phyloP scores from a whole-genome alignment of 2,888 invertebrate genomes.

The Drosophila greeni region DNA sequence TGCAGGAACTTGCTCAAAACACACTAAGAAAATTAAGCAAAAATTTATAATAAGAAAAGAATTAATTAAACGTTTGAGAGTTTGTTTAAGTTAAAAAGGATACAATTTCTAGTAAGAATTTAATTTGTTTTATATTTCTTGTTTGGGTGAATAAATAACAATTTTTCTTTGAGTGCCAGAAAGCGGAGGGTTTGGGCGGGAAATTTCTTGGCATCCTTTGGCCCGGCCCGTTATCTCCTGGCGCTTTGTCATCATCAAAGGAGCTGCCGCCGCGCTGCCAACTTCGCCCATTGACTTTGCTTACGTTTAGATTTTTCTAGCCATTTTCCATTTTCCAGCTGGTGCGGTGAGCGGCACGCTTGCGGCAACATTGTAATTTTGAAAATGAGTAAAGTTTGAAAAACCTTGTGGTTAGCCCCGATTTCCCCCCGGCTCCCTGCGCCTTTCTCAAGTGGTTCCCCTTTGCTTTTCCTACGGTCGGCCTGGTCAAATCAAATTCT shows the following conservation, averaged over 20 bases:
- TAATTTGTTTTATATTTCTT: not conserved
- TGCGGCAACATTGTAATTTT: slow-evolving; percentile 76
- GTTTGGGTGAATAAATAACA: too few species aligned
- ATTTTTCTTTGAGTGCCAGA: slow-evolving; percentile 9
- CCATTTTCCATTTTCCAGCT: slow-evolving; percentile 43
- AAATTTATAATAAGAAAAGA: not conserved
- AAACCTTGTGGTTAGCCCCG: slow-evolving; percentile 63
- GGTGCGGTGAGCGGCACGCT: slow-evolving; percentile 63
- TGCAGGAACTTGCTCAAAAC: slow-evolving; percentile 24
- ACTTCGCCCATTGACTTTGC: slow-evolving; percentile 76
- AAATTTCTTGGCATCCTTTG: slow-evolving; percentile 47
- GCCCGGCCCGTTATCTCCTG: slow-evolving; percentile 10
- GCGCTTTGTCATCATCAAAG: too few species aligned
- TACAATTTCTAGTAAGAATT: not conserved
- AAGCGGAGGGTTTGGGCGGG: slow-evolving; percentile 15
- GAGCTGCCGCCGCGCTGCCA: too few species aligned
- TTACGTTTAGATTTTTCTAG: slow-evolving; percentile 74
- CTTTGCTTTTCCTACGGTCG: slow-evolving; percentile 55
- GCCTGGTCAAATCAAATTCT: not conserved
- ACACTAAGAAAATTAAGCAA: slow-evolving; percentile 1
- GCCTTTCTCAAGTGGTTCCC: slow-evolving; percentile 1
- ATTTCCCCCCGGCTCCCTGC: slow-evolving; percentile 9
- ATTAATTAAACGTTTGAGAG: not conserved
- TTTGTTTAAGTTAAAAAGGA: not conserved
- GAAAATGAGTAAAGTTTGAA: slow-evolving; percentile 77